Evolutionary conservation across 2,113 vertebrate genomes (phyloP).

Genomic region (Panthera tigris): DNA sequence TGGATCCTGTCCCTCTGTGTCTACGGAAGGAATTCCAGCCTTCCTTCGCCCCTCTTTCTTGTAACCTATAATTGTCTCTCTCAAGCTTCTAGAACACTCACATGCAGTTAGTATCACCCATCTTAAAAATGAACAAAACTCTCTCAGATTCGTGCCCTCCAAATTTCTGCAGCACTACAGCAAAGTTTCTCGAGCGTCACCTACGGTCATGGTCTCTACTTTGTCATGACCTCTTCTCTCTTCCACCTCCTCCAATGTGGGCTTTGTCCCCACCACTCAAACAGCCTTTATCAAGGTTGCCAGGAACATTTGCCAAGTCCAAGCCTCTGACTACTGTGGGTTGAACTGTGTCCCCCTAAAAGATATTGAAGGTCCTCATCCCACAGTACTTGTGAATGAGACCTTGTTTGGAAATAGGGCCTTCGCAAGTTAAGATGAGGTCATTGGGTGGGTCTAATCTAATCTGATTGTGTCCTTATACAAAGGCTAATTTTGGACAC

Average conservation of each 20-base stretch:
- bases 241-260: not conserved
- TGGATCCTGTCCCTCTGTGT: not conserved
- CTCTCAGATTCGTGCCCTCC: not conserved
- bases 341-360: not conserved
- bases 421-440: not conserved
- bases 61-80: not conserved
- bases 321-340: not conserved
- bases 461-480: not conserved
- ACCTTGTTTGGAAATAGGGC: not conserved
- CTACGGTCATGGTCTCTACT: not conserved
- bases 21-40: not conserved
- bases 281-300: not conserved
- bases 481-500: not conserved
- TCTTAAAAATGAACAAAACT: not conserved
- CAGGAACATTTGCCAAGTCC: not conserved
- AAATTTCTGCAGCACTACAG: not conserved
- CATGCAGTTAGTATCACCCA: not conserved
- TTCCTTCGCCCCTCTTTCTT: not conserved
- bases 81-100: not conserved
- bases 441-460: not conserved
- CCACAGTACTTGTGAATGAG: not conserved
- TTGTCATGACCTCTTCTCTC: not conserved
- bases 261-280: not conserved
- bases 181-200: not conserved
- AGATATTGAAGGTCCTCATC: not conserved